Evolutionary conservation across 2,113 vertebrate species (phyloP), one percentile per base, ranked within the genome.

Genomic region (Xiphorhynchus elegans): DNA sequence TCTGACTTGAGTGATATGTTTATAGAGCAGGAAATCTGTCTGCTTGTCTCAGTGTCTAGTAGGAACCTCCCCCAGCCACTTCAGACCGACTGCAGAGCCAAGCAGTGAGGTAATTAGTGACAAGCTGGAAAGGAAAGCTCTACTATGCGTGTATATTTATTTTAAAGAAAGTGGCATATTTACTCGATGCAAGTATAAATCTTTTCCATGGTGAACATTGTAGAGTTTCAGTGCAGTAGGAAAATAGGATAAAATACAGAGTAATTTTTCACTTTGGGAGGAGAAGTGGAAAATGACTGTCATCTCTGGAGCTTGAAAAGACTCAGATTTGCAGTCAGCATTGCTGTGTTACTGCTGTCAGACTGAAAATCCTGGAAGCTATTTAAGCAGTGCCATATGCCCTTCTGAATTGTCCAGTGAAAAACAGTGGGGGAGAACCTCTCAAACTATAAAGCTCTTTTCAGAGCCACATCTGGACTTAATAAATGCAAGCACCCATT

Each of bases 351-450:
- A 29, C 4, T 94, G 70, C 50, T 91, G 75, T 80, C 50, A 67
- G 39, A 59, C 85, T 93, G 78, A 73, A 85, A 90, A 88, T 83
- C 70, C 78, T 93, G 75, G 75, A 62, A 89, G 28, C 70, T 94
- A 7, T 88, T 91, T 94, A 91, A 87, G 63, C 78, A 88, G 37
- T 77, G 78, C 91, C 73, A 77, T 87, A 93, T 91, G 82, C 64
- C 31, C 70, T 91, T 91, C 58, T 87, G 81, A 79, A 79, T 29
- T 76, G 87, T 79, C 70, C 69, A 35, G 3, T 56, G 33, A 49
- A 81, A 90, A 96, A 87, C 66, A 91, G 33, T n/a, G 50, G 7
- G 4, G 10, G 11, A 7, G 7, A 59, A n/a, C 11, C 12, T 72
- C 19, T 58, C 10, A 63, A 90, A 80, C 4, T 28, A 40, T 79